Evolutionary conservation across 2,113 vertebrate genomes (phyloP).

Genomic region (Taxidea taxus): DNA sequence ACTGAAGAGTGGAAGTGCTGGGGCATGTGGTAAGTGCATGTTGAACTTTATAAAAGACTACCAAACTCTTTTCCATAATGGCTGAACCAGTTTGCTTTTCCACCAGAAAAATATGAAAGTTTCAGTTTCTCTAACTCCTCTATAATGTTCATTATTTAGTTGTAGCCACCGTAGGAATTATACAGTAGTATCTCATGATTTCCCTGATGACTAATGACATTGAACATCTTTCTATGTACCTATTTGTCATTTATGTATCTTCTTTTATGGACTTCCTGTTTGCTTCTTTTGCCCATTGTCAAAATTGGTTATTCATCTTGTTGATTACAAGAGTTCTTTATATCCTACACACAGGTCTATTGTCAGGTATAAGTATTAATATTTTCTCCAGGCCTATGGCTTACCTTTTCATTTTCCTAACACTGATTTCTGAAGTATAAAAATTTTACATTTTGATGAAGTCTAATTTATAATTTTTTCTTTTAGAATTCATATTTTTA

Average conservation of each 20-base stretch:
- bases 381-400: background rate
- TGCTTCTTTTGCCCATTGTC: background rate
- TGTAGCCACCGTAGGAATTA: background rate
- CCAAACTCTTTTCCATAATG: background rate
- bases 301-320: background rate
- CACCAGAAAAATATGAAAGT: background rate
- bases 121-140: background rate
- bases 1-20: background rate
- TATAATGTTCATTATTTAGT: background rate
- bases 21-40: background rate
- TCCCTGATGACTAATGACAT: background rate
- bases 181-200: background rate
- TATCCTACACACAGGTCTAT: background rate
- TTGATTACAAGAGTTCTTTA: background rate
- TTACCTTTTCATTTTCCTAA: background rate
- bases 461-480: background rate
- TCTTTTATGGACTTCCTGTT: background rate
- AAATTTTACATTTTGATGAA: background rate
- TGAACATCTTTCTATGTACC: background rate
- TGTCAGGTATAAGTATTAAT: background rate
- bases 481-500: background rate
- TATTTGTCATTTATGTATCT: background rate
- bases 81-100: background rate
- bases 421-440: background rate
- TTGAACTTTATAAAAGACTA: background rate